Base-by-base conservation (phyloP, 2,888 invertebrate genomes). In the Spilosoma lubricipeda region DNA sequence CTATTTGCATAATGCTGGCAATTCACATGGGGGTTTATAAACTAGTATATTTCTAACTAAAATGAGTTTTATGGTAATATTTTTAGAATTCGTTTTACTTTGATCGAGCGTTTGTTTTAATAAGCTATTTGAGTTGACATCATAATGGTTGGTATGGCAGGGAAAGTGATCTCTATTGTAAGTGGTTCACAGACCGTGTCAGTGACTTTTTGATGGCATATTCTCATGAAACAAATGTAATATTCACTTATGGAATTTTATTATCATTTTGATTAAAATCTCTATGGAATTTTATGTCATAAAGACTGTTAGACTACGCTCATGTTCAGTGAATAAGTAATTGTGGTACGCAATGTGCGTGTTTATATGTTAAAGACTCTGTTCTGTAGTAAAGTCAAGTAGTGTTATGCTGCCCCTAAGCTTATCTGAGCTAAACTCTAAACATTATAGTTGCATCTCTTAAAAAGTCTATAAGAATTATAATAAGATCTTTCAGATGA, bases 1-100 rank as follows among this genome's bases (percentile, higher is more conserved):
- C 42, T 72, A 72, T 73, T 68, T 73, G 64, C 64, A 73, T 63
- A 66, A n/a, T 30, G 52, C 2, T 56, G 59, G 42, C 63, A 20
- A 27, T 63, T 36, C 5, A 27, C 63, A 30, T 63, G 15, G 59
- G n/a, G 56, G n/a, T 15, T 15, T 15, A 3, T 27, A 27, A 59
- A 59, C 27, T 23, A 59, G 13, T 13, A 13, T 27, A 59, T 27
- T n/a, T 27, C n/a, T 27, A n/a, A 59, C 4, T 59, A 11, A 27
- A 59, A 27, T 27, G 27, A 59, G 59, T 27, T 59, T 15, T 5
- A 27, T 4, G 0, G 27, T 59, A 27, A 59, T 11, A 15, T 15
- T 27, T 59, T 27, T 59, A 59, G 59, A 3, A 59, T 30, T 15
- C 30, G 30, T 30, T 30, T 18, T 30, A 11, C 30, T 18, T 18